phyloP scores from a whole-genome alignment of 2,797 vertebrate genomes.

The Amazona finschi region DNA sequence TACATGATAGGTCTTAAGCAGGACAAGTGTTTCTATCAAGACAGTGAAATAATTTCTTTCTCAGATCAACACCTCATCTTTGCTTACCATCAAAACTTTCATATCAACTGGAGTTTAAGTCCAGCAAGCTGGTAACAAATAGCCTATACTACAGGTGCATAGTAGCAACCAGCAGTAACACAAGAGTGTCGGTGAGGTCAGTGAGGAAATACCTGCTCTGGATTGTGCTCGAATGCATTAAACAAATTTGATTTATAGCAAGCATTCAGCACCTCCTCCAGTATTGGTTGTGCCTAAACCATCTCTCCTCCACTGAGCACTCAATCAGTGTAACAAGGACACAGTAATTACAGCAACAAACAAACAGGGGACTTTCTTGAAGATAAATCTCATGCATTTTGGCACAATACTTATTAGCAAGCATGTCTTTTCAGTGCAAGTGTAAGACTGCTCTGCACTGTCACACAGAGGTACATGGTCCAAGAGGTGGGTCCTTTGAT shows the following conservation, averaged over 20 bases:
- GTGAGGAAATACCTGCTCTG: neutral
- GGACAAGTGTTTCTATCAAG: neutral
- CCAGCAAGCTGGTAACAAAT: neutral
- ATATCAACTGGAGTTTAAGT: neutral
- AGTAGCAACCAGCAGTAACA: neutral
- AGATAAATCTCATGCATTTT: neutral
- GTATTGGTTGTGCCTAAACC: neutral
- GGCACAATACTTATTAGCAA: neutral
- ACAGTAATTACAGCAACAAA: neutral
- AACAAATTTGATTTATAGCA: neutral
- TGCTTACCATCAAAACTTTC: neutral
- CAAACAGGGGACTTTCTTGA: neutral
- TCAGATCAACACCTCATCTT: neutral
- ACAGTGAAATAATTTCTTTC: neutral
- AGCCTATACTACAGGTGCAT: neutral
- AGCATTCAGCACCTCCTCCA: neutral
- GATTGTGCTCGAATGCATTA: neutral
- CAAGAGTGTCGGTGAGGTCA: neutral
- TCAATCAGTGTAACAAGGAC: neutral
- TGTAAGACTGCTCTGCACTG: neutral
- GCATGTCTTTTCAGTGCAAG: neutral
- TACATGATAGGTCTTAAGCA: neutral
- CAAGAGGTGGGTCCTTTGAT: too few species aligned
- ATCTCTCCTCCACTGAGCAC: neutral
- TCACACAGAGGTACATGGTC: rapidly evolving